Conservation (phyloP, 2,888 invertebrate genomes). For the Amblyjoppa proteus region DNA sequence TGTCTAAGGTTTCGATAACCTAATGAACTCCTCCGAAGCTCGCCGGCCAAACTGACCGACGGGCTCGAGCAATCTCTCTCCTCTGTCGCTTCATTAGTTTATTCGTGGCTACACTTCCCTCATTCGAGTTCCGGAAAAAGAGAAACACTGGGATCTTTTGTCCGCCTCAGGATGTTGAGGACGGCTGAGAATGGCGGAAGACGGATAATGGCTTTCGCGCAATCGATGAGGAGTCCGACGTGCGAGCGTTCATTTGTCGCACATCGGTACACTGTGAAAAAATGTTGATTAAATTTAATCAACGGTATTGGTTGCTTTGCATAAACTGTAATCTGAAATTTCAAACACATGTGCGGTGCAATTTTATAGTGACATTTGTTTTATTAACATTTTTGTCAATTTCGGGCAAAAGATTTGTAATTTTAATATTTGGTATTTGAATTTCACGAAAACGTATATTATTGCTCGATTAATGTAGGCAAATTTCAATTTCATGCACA, state of each 20-base stretch:
- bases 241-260: not conserved
- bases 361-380: too few relatives aligned
- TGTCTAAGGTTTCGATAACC: conserved; percentile 84
- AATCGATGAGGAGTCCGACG: not conserved
- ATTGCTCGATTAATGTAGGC: too few relatives aligned
- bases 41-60: conserved; percentile 71
- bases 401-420: too few relatives aligned
- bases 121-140: not conserved
- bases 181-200: not conserved
- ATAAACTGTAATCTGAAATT: too few relatives aligned
- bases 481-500: too few relatives aligned
- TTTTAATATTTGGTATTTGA: too few relatives aligned
- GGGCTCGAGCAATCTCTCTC: conserved; percentile 7
- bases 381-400: too few relatives aligned
- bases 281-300: too few relatives aligned
- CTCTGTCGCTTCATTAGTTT: conserved; percentile 22
- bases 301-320: too few relatives aligned
- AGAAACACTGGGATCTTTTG: not conserved
- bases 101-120: not conserved
- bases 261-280: not conserved
- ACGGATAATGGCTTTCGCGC: not conserved
- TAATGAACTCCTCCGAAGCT: conserved; percentile 79
- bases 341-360: too few relatives aligned
- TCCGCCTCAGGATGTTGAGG: not conserved
- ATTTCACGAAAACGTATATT: too few relatives aligned